Evolutionary conservation across 2,888 invertebrate species (phyloP).

Genomic region (Troides helena): DNA sequence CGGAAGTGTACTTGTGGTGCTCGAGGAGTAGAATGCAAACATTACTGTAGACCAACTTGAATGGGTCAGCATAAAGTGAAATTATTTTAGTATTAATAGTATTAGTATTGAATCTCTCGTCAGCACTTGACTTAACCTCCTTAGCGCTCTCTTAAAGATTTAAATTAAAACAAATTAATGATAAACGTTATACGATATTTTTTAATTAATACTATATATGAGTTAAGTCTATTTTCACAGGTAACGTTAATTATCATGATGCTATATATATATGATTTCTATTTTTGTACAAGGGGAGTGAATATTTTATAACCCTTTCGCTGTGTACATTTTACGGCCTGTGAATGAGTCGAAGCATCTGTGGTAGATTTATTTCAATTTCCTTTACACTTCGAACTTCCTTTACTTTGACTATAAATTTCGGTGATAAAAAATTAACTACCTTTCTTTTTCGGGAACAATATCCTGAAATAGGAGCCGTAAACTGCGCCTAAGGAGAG

Average conservation of each 20-base stretch:
- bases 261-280: conserved; percentile 42
- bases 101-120: not conserved
- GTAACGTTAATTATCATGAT: conserved; percentile 31
- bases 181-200: no score
- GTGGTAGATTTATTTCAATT: conserved; percentile 74
- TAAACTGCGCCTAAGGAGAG: conserved; percentile 23
- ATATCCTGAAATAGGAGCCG: conserved; percentile 42
- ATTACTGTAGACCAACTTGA: not conserved
- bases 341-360: conserved; percentile 73
- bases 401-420: conserved; percentile 64
- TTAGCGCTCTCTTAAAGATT: not conserved
- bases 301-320: conserved; percentile 68
- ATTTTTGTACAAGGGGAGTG: conserved; percentile 53
- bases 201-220: no score
- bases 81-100: no score
- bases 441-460: conserved; percentile 53
- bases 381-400: conserved; percentile 71
- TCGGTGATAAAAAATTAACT: conserved; percentile 66
- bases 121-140: no score
- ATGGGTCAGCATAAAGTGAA: not conserved
- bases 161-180: not conserved
- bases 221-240: conserved; percentile 1
- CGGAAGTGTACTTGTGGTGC: no score
- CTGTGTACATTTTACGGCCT: conserved; percentile 63
- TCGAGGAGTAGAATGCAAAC: no score